These are phyloP conservation scores for Orchesella cincta DNA, from an alignment of 1,140 invertebrate genomes.

Conservation along the genomic window DNA sequence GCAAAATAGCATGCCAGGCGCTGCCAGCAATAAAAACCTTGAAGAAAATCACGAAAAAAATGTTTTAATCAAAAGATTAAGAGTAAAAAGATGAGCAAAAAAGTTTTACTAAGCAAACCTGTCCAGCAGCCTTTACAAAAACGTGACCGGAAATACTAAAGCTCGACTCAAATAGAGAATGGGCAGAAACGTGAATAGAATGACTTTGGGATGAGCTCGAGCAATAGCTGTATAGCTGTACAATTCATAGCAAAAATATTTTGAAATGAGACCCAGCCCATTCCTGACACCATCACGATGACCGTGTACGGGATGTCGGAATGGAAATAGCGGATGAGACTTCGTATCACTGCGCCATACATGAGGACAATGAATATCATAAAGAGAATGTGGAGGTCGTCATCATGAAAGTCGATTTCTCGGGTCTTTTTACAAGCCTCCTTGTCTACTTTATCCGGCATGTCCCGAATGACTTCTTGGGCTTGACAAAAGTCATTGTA, in stretches of 20 bases:
- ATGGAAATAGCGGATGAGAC: not conserved
- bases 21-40: slow-evolving; percentile 14
- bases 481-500: not conserved
- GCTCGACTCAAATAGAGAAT: slow-evolving; percentile 60
- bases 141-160: slow-evolving; percentile 56
- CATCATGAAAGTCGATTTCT: slow-evolving; percentile 23
- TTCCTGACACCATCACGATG: slow-evolving; percentile 43
- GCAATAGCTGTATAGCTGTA: slow-evolving; percentile 50
- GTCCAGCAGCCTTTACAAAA: slow-evolving; percentile 2
- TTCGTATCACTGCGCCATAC: slow-evolving; percentile 19
- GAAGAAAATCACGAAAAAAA: too few relatives aligned
- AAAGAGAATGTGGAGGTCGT: slow-evolving; percentile 34
- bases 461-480: not conserved
- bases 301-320: slow-evolving; percentile 11
- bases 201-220: slow-evolving; percentile 55
- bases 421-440: slow-evolving; percentile 17
- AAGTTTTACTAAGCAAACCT: not conserved
- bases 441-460: not conserved
- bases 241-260: slow-evolving; percentile 35
- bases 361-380: slow-evolving; percentile 31
- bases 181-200: slow-evolving; percentile 59
- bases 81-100: too few relatives aligned
- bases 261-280: slow-evolving; percentile 38
- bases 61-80: too few relatives aligned
- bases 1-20: slow-evolving; percentile 1